A percentile compares a stretch with the other conserved stretches of the same genome.
Evolutionary conservation across 2,113 vertebrate genomes (phyloP).

Genomic region (Galbula dea): DNA sequence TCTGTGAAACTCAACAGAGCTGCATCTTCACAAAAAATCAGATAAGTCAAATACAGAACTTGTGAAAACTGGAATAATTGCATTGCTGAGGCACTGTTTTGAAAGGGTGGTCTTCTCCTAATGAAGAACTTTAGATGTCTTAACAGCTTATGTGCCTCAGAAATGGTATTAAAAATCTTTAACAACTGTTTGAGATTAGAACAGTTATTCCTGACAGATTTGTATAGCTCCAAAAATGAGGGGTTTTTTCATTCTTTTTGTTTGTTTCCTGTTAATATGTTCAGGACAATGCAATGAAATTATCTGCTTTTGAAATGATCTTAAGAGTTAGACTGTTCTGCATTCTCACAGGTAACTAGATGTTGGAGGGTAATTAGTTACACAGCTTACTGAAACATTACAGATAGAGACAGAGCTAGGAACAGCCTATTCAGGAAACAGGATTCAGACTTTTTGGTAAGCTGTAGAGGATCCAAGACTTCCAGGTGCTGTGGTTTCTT

Average conservation of each 20-base stretch:
- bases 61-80: neutral
- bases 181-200: neutral
- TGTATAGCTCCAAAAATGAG: neutral
- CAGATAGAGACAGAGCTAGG: neutral
- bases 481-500: neutral
- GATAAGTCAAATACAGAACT: neutral
- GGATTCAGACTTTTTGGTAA: neutral
- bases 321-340: neutral
- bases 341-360: neutral
- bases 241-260: no score
- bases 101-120: neutral
- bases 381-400: neutral
- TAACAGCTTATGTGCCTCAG: neutral
- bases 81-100: neutral
- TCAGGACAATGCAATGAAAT: neutral
- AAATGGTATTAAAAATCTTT: neutral
- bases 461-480: neutral
- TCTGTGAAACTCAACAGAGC: neutral
- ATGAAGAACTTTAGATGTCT: neutral
- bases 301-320: neutral
- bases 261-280: neutral
- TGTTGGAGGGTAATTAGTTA: neutral
- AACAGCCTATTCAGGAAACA: neutral
- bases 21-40: neutral
- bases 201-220: neutral